Conservation (phyloP, 2,888 invertebrate species). For the Pyrgus malvae region DNA sequence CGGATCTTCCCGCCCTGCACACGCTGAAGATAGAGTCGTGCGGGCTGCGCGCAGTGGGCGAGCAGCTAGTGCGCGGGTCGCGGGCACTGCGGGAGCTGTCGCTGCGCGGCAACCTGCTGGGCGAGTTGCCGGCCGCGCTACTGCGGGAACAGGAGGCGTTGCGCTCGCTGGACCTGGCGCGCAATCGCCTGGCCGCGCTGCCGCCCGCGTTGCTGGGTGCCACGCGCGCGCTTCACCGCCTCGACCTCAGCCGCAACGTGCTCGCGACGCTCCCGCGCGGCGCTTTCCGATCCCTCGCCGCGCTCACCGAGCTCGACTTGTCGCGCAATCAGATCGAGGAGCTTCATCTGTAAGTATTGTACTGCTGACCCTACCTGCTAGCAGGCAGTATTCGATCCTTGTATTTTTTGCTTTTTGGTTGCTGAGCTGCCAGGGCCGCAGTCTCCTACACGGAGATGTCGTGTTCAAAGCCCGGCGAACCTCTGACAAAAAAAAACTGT, state of each 20-base stretch:
- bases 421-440: no score
- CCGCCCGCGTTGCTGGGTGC: background rate
- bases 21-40: conserved; percentile 3
- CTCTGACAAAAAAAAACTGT: no score
- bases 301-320: background rate
- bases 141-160: background rate
- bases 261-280: conserved; percentile 23
- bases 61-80: background rate
- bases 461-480: no score
- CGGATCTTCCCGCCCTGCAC: conserved; percentile 34
- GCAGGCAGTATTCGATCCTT: no score
- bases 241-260: conserved; percentile 37
- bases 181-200: background rate
- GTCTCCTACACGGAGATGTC: no score
- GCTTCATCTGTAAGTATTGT: background rate
- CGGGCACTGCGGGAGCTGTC: conserved; percentile 10
- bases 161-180: background rate
- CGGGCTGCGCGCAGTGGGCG: background rate
- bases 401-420: no score
- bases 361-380: no score
- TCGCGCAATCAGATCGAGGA: background rate
- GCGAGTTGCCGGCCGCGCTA: conserved; percentile 5
- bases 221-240: background rate
- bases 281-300: background rate
- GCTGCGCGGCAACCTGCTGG: conserved; percentile 7